These are phyloP conservation scores for Falco novaeseelandiae DNA, from an alignment of 2,797 vertebrate species.

Conservation along the genomic window DNA sequence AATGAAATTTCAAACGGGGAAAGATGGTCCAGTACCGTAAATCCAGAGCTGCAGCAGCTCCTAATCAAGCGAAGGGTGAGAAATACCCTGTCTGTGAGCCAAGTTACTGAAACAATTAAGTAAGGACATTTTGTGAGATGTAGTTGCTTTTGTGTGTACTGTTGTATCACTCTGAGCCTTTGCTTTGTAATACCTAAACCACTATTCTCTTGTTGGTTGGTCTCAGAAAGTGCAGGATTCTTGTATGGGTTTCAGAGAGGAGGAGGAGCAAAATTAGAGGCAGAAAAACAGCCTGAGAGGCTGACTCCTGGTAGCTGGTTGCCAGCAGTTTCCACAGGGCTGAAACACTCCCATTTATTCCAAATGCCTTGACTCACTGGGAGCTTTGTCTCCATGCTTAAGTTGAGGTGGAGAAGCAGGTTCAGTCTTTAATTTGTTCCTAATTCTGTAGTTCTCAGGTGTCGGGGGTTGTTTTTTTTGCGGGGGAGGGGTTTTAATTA, in stretches of 20 bases:
- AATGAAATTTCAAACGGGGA: neutral
- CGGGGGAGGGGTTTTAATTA: neutral
- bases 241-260: neutral
- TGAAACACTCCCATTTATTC: neutral
- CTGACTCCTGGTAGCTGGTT: neutral
- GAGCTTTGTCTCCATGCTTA: neutral
- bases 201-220: fast-evolving
- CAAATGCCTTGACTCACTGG: neutral
- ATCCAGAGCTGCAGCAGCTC: neutral
- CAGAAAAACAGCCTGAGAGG: neutral
- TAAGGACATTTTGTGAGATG: neutral
- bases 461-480: neutral
- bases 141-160: neutral
- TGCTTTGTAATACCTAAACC: neutral
- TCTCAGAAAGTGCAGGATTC: neutral
- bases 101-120: neutral
- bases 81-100: neutral
- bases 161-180: neutral
- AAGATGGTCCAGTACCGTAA: neutral
- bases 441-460: neutral
- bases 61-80: neutral
- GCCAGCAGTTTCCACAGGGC: neutral
- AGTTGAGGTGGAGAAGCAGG: neutral
- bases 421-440: neutral
- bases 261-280: neutral